phyloP scores from a whole-genome alignment of 2,888 invertebrate genomes.

The Erebia palarica region DNA sequence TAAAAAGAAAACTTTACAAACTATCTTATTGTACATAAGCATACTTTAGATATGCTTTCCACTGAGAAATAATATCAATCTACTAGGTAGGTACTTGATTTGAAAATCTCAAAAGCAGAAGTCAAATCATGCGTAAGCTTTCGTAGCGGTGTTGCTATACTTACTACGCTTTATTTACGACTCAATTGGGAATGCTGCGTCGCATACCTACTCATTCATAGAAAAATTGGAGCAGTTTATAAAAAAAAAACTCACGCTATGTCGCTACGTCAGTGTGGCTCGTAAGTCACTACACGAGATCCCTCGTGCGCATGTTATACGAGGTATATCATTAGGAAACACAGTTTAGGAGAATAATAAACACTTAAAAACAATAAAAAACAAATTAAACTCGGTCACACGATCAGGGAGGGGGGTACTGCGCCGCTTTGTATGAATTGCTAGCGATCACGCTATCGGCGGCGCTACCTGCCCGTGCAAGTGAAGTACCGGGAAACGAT shows the following conservation, averaged over 20 bases:
- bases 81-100: constrained; percentile 3
- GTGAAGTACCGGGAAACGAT: constrained; percentile 38
- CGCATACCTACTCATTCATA: constrained; percentile 41
- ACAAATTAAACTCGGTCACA: constrained; percentile 73
- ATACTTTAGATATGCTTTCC: not conserved
- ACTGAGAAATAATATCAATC: constrained; percentile 9
- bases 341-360: constrained; percentile 74
- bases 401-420: constrained; percentile 53
- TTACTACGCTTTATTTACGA: constrained; percentile 20
- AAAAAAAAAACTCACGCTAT: constrained; percentile 52
- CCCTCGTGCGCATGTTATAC: constrained; percentile 47
- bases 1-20: not conserved
- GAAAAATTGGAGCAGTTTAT: constrained; percentile 49
- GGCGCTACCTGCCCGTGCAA: constrained; percentile 59
- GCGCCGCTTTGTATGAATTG: constrained; percentile 65
- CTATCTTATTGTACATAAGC: not conserved
- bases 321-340: constrained; percentile 61
- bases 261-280: constrained; percentile 43
- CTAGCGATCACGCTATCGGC: constrained; percentile 69
- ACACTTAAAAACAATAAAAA: constrained; percentile 76
- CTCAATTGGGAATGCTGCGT: constrained; percentile 30
- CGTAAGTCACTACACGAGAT: constrained; percentile 52
- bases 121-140: constrained; percentile 28
- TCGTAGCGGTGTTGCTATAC: constrained; percentile 24
- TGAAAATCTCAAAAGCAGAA: constrained; percentile 19